Evolutionary conservation across 2,888 invertebrate species (phyloP).

Genomic region (Athalia cordata): DNA sequence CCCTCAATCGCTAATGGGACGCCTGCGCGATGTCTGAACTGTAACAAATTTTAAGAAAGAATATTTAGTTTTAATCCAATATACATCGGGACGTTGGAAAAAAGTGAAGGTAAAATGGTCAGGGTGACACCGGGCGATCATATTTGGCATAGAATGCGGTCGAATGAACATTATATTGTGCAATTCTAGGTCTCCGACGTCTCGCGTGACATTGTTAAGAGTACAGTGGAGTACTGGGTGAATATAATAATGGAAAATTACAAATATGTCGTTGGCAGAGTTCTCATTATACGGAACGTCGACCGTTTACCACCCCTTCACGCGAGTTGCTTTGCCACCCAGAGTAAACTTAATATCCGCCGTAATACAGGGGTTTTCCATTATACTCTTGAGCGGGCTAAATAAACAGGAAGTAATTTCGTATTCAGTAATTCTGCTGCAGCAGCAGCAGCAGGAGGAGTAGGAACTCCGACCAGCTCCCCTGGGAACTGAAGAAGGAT

Average conservation of each 20-base stretch:
- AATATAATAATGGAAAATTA: background rate
- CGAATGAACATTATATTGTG: no score
- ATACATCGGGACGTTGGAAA: no score
- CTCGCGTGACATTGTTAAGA: no score
- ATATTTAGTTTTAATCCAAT: background rate
- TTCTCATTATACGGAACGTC: no score
- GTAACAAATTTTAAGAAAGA: background rate
- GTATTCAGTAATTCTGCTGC: conserved; percentile 28
- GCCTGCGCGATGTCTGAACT: conserved; percentile 32
- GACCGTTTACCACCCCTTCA: no score
- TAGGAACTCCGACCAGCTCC: background rate
- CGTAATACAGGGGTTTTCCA: conserved; percentile 28
- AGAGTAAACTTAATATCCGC: conserved; percentile 34
- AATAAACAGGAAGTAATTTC: conserved; percentile 34
- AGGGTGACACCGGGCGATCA: no score
- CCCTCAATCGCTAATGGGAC: conserved; percentile 11
- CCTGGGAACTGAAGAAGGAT: conserved; percentile 18
- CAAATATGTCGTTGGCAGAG: background rate
- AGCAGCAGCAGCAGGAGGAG: background rate
- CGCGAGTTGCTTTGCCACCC: background rate
- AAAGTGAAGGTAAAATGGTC: no score
- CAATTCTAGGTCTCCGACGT: no score
- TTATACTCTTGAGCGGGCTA: conserved; percentile 28
- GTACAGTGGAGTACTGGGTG: no score
- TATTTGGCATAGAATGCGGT: no score